These are phyloP conservation scores for Pogonocherus hispidulus DNA, from an alignment of 2,888 invertebrate genomes.

Conservation along the genomic window DNA sequence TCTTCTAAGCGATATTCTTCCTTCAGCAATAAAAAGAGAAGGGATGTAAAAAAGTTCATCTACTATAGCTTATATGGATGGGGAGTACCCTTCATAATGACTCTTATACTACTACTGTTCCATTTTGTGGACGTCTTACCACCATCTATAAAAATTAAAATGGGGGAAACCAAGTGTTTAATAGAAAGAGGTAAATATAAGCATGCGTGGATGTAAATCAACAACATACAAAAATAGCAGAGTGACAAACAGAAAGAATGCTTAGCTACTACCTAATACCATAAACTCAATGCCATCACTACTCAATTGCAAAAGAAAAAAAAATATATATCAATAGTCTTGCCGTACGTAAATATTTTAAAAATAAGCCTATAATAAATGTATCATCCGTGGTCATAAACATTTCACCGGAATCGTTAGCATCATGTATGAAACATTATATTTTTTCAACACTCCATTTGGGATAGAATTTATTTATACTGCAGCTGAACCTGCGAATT, in stretches of 20 bases:
- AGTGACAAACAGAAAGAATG: too few relatives aligned
- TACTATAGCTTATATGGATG: constrained; percentile 81
- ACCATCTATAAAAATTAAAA: constrained; percentile 39
- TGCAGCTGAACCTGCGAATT: neutral
- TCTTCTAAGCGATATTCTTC: constrained; percentile 26
- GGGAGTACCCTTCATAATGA: constrained; percentile 75
- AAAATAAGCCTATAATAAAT: neutral
- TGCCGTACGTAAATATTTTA: too few relatives aligned
- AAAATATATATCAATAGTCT: too few relatives aligned
- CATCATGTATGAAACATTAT: neutral
- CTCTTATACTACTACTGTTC: constrained; percentile 71
- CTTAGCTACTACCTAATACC: too few relatives aligned
- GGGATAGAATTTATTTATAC: neutral
- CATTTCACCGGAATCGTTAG: neutral
- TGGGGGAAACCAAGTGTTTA: constrained; percentile 47
- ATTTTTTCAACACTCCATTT: neutral
- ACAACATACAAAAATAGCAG: too few relatives aligned
- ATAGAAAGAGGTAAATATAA: constrained; percentile 49
- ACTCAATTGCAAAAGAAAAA: neutral
- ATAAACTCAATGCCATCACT: too few relatives aligned
- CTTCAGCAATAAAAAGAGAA: constrained; percentile 51
- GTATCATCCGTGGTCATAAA: neutral
- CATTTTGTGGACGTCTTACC: constrained; percentile 70
- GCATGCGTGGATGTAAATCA: too few relatives aligned
- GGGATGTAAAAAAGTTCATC: constrained; percentile 73